These are phyloP conservation scores for Invenusta paracnida DNA, from an alignment of 2,888 invertebrate genomes.

Conservation along the genomic window DNA sequence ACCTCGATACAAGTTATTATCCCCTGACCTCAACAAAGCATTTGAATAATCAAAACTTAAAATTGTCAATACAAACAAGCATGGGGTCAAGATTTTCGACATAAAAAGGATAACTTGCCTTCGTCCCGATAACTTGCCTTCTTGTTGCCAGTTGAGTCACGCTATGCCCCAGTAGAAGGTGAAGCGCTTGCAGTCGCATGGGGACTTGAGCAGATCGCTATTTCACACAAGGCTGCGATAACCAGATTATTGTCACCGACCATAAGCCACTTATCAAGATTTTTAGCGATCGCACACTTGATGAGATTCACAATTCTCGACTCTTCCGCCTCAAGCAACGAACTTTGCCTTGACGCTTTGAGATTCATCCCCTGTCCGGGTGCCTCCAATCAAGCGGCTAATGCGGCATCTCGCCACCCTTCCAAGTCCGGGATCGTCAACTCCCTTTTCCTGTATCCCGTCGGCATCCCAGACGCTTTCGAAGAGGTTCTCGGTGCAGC, in stretches of 20 bases:
- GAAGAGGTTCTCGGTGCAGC: constrained; percentile 7
- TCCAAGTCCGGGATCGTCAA: background rate
- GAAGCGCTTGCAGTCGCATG: constrained; percentile 35
- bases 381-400: background rate
- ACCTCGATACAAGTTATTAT: constrained; percentile 35
- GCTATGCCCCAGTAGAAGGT: constrained; percentile 33
- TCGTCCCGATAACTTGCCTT: constrained; percentile 46
- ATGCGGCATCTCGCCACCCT: constrained; percentile 31
- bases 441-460: constrained; percentile 14
- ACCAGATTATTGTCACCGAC: constrained; percentile 20
- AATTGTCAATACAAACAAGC: constrained; percentile 43
- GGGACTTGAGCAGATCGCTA: constrained; percentile 28
- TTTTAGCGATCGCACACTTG: constrained; percentile 20
- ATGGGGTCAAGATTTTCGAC: constrained; percentile 47
- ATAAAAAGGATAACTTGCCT: constrained; percentile 45
- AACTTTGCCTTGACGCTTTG: constrained; percentile 7
- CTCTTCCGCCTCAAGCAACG: constrained; percentile 14
- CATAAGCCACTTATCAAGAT: constrained; percentile 30
- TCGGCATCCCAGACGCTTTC: background rate
- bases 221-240: constrained; percentile 20
- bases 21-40: constrained; percentile 43
- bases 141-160: background rate
- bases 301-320: constrained; percentile 27
- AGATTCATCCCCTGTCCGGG: constrained; percentile 12
- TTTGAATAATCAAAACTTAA: constrained; percentile 45